Base-by-base conservation (phyloP, 1,140 invertebrate genomes). In the Ridgeia piscesae region DNA sequence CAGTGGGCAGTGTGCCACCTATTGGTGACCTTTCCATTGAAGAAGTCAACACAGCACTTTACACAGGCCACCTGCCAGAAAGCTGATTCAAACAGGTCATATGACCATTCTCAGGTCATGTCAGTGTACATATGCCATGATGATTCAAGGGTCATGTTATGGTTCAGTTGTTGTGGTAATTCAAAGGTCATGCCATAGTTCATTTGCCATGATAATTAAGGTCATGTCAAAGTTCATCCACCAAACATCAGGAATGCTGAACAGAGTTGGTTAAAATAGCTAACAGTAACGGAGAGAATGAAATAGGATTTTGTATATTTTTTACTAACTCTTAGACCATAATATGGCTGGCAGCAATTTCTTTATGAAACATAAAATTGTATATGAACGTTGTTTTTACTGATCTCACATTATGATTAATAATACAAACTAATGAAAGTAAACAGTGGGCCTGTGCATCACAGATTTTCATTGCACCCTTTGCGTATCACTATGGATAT, bases 21-120 rank as follows among this genome's bases (percentile, higher is more conserved):
- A 96, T 97, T n/a, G 96, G 95, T 92, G 97, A 97, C 94, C 96
- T 97, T 93, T 96, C 96, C n/a, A 96, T 97, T 91, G 95, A 96
- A 77, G 95, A 97, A 92, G 96, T 97, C 93, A 97, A 97, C 94
- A 95, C 95, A 93, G 94, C 94, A 88, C 95, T 97, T 92, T 97
- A 97, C 91, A n/a, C 35, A 27, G 48, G 58, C 58, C 58, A 77
- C 58, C 0, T 77, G 27, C 2, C 58, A 77, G 8, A 77, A 77
- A 31, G 58, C 17, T 77, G 17, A 77, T 27, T 77, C 58, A 14
- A 9, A 14, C 17, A 21, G 58, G 58, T 77, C 58, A 77, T 21
- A 77, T 21, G 27, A 77, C 27, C 8, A 42, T 42, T 42, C 4
- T 6, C 42, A 42, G 42, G 42, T 42, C 42, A 42, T 42, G 42